These are phyloP conservation scores for Actinostola sp. DNA, from an alignment of 92 coral and sea anemone genomes.

Conservation along the genomic window DNA sequence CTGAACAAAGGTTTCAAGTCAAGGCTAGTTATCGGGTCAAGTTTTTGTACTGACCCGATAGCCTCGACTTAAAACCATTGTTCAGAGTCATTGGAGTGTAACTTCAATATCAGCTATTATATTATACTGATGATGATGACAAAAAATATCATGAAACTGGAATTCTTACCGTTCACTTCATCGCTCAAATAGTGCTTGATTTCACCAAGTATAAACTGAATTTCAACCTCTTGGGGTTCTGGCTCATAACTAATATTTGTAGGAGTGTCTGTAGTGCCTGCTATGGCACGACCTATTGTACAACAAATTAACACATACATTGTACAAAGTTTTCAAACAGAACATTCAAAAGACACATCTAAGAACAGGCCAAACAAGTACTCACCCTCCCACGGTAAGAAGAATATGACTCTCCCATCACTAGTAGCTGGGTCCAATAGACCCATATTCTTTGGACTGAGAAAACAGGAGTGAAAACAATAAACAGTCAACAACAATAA, in stretches of 20 bases:
- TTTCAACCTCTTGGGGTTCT: conserved; percentile 86
- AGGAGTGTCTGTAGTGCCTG: conserved; percentile 97
- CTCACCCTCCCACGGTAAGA: conserved; percentile 97
- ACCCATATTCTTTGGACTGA: conserved; percentile 92
- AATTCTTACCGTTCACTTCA: conserved; percentile 78
- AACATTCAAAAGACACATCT: not conserved
- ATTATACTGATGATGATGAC: not conserved
- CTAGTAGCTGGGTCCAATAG: conserved; percentile 95
- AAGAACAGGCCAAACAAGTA: too few species aligned
- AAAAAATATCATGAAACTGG: not conserved
- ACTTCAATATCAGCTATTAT: too few species aligned
- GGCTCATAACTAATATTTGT: conserved; percentile 78
- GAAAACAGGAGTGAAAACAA: not conserved
- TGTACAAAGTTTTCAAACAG: not conserved
- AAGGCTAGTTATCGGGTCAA: too few species aligned
- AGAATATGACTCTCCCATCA: conserved; percentile 95
- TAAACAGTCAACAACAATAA: not conserved
- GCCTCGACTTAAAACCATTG: too few species aligned
- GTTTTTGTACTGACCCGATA: too few species aligned
- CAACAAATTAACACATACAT: not conserved
- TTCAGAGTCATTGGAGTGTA: too few species aligned
- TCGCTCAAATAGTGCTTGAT: conserved; percentile 88
- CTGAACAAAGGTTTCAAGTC: too few species aligned
- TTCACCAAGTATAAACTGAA: conserved; percentile 89
- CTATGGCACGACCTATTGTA: conserved; percentile 80